Evolutionary conservation across 2,113 vertebrate genomes (phyloP).

Genomic region (Struthidea cinerea): DNA sequence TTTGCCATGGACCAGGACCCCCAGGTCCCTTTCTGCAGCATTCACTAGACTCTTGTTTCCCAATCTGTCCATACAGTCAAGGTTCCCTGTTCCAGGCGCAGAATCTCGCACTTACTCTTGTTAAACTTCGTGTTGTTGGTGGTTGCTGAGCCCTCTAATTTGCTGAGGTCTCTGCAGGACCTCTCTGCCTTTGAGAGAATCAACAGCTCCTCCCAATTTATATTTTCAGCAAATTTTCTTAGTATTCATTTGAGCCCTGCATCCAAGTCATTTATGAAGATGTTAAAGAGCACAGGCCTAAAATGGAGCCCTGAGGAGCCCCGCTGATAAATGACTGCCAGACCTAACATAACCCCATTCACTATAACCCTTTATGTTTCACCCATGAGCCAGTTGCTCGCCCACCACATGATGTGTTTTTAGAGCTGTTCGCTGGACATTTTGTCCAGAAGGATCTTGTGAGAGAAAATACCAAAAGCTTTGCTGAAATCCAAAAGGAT

Average conservation of each 20-base stretch:
- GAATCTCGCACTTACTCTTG: neutral
- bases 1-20: accelerated
- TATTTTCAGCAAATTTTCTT: neutral
- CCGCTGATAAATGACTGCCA: neutral
- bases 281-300: neutral
- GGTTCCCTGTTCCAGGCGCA: no score
- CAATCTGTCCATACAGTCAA: neutral
- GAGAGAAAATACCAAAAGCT: neutral
- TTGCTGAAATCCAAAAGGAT: neutral
- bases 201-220: neutral
- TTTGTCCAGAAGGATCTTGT: neutral
- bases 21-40: neutral
- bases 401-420: accelerated
- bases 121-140: neutral
- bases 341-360: neutral
- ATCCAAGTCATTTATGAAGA: neutral
- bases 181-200: neutral
- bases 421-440: neutral
- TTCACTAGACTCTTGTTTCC: neutral
- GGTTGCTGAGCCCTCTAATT: neutral
- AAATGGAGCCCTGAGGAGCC: neutral
- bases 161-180: neutral
- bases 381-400: neutral
- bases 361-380: neutral
- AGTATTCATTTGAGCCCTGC: neutral